Percentiles rank a stretch among this genome's conserved stretches.
Evolutionary conservation across 2,888 invertebrate species (phyloP).

Genomic region (Diploptera punctata): DNA sequence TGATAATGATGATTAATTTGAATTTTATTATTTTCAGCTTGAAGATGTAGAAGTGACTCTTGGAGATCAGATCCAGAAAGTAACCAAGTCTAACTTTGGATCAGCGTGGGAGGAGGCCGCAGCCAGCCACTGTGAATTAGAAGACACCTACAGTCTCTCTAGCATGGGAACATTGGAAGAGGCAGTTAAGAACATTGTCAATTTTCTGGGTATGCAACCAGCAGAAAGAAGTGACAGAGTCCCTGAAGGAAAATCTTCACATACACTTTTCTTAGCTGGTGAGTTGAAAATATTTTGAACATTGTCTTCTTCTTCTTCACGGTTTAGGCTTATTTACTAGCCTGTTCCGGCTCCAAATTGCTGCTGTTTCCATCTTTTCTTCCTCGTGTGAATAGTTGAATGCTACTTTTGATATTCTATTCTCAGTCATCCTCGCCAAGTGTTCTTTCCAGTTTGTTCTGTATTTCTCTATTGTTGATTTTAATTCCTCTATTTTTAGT

Average conservation of each 20-base stretch:
- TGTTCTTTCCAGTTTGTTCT: no score
- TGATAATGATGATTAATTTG: no score
- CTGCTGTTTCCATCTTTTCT: no score
- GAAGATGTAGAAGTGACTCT: conserved; percentile 91
- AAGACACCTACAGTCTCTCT: conserved; percentile 92
- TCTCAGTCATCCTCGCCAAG: no score
- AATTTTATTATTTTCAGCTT: conserved; percentile 58
- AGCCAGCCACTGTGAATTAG: conserved; percentile 69
- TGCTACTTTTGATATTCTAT: no score
- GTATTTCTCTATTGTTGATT: no score
- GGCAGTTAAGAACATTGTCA: conserved; percentile 82
- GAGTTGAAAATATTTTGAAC: conserved; percentile 43
- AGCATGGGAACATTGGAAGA: conserved; percentile 80
- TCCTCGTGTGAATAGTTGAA: no score
- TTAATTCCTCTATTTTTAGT: no score
- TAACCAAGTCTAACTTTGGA: conserved; percentile 67
- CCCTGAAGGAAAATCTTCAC: conserved; percentile 80
- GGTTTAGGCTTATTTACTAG: no score
- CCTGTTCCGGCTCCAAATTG: no score
- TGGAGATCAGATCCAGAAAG: conserved; percentile 84
- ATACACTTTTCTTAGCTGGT: conserved; percentile 83
- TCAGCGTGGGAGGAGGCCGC: conserved; percentile 73
- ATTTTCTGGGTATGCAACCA: conserved; percentile 83
- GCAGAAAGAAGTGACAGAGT: conserved; percentile 86
- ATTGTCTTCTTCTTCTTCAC: no score